Conservation (phyloP, 2,888 invertebrate species). For the Mythimna impura region DNA sequence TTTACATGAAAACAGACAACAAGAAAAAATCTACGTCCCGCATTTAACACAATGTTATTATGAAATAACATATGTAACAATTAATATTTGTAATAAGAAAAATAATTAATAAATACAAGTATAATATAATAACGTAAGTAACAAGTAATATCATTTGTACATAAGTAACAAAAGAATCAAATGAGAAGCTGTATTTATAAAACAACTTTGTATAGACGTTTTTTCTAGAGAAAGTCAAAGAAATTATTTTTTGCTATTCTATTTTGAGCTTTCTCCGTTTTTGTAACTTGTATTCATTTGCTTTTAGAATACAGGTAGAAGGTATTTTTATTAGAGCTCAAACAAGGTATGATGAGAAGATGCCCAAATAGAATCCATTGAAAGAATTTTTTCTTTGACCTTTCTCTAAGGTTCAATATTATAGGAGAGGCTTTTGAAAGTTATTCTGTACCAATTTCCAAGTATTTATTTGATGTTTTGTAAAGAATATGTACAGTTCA, state of each 20-base stretch:
- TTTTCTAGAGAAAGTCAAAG: background rate
- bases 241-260: background rate
- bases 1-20: background rate
- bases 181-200: background rate
- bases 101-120: no score
- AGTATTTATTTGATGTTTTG: conserved; percentile 4
- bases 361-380: conserved; percentile 19
- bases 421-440: conserved; percentile 5
- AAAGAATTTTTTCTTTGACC: conserved; percentile 12
- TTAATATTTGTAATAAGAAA: no score
- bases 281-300: conserved; percentile 14
- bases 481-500: background rate
- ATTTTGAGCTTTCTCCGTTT: background rate
- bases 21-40: background rate
- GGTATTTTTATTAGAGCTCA: background rate
- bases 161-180: background rate
- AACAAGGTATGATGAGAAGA: conserved; percentile 6
- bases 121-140: no score
- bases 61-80: no score
- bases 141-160: background rate
- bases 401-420: background rate
- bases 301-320: background rate
- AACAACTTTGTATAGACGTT: background rate
- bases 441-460: background rate
- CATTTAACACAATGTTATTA: background rate